A percentile compares a stretch with the other conserved stretches of the same genome.
These are phyloP conservation scores for Hemicordylus capensis DNA, from an alignment of 2,113 vertebrate species.

Conservation along the genomic window DNA sequence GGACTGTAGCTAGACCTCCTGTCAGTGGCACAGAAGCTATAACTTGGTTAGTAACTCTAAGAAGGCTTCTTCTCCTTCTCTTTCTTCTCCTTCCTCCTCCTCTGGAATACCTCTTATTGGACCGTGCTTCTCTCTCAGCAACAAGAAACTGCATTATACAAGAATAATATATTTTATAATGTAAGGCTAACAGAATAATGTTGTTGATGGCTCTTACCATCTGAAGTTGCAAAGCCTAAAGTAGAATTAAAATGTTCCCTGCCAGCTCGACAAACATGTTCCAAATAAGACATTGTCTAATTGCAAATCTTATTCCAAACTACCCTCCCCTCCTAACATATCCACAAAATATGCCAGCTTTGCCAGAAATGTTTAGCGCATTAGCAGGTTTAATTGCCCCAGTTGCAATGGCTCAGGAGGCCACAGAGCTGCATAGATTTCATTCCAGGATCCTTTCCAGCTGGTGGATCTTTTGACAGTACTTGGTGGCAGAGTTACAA, in stretches of 20 bases:
- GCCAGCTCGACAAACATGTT: background rate
- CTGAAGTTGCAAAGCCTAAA: background rate
- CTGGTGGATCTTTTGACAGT: slow-evolving; percentile 69
- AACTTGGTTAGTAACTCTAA: background rate
- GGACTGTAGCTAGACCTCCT: background rate
- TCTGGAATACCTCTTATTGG: background rate
- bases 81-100: background rate
- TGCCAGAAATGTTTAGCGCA: slow-evolving; percentile 77
- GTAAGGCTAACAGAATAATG: background rate
- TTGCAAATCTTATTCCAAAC: slow-evolving; percentile 32
- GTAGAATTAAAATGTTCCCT: background rate
- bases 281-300: background rate
- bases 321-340: slow-evolving; percentile 68
- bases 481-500: slow-evolving; percentile 58
- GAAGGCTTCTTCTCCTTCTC: slow-evolving; percentile 36
- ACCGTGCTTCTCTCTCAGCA: background rate
- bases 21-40: background rate
- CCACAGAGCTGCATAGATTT: slow-evolving; percentile 68
- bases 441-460: slow-evolving; percentile 71
- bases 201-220: background rate
- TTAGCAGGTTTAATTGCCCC: slow-evolving; percentile 72
- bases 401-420: slow-evolving; percentile 59
- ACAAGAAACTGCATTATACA: background rate
- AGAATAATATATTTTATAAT: background rate
- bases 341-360: slow-evolving; percentile 42